Evolutionary conservation across 2,113 vertebrate species (phyloP).

Genomic region (Paratilapia polleni): DNA sequence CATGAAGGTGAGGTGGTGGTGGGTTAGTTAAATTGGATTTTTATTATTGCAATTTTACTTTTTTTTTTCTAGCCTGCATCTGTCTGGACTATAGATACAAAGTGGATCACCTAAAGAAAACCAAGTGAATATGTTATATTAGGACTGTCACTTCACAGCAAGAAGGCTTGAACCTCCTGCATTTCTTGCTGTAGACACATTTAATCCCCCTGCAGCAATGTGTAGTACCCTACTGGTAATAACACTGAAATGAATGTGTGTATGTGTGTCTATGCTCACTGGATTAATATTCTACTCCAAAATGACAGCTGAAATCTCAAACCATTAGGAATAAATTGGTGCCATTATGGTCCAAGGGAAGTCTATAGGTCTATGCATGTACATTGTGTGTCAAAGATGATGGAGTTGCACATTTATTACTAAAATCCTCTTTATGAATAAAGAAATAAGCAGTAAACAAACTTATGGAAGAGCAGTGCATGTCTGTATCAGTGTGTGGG

Average conservation of each 20-base stretch:
- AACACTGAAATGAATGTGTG: neutral
- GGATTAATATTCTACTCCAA: constrained; percentile 60
- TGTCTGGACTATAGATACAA: no score
- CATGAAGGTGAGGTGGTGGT: no score
- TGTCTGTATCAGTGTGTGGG: neutral
- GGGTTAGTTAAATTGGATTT: no score
- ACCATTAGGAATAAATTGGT: constrained; percentile 72
- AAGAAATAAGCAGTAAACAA: constrained; percentile 22
- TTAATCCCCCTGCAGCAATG: neutral
- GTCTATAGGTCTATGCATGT: constrained; percentile 7
- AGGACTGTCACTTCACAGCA: no score
- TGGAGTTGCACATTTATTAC: constrained; percentile 22
- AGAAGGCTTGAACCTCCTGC: no score
- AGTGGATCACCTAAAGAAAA: no score
- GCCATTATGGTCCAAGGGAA: constrained; percentile 53
- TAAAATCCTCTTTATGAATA: constrained; percentile 28
- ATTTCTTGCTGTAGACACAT: neutral
- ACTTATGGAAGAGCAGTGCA: constrained; percentile 10
- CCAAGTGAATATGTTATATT: no score
- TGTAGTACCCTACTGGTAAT: neutral
- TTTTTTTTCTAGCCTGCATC: no score
- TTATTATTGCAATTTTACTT: no score
- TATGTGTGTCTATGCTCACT: neutral
- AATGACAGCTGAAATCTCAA: constrained; percentile 62
- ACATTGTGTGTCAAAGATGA: constrained; percentile 21